phyloP scores from a whole-genome alignment of 2,888 invertebrate genomes.

The Drosophila meridiana region DNA sequence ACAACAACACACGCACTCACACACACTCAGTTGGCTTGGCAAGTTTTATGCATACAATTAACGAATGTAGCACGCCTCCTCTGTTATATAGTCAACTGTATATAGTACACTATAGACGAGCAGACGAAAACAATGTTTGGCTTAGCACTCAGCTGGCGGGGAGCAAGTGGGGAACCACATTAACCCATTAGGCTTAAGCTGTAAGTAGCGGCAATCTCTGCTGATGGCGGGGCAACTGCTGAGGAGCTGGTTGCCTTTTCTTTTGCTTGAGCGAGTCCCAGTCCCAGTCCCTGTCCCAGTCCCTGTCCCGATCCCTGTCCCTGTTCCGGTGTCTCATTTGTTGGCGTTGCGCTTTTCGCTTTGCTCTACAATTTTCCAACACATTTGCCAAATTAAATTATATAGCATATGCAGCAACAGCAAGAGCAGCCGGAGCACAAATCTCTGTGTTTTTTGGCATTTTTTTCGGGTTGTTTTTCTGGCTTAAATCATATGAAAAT shows the following conservation, averaged over 20 bases:
- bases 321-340: conserved; percentile 38
- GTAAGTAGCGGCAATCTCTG: conserved; percentile 46
- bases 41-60: conserved; percentile 81
- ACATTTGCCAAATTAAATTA: conserved; percentile 80
- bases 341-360: conserved; percentile 51
- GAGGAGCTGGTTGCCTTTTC: conserved; percentile 48
- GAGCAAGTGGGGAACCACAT: conserved; percentile 64
- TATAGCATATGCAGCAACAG: conserved; percentile 60
- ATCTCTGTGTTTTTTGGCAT: conserved; percentile 30
- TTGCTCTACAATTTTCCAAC: conserved; percentile 76
- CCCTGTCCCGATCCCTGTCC: background rate
- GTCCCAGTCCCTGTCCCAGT: conserved; percentile 8
- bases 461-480: conserved; percentile 36
- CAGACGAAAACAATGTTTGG: conserved; percentile 54
- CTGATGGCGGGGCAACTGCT: conserved; percentile 14
- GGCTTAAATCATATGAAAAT: conserved; percentile 68
- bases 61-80: conserved; percentile 77
- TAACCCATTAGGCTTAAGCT: conserved; percentile 70
- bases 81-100: conserved; percentile 9
- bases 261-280: conserved; percentile 41
- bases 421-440: conserved; percentile 32
- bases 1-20: conserved; percentile 31
- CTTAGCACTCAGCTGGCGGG: conserved; percentile 20
- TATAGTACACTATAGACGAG: conserved; percentile 51
- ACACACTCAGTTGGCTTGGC: conserved; percentile 53